phyloP scores from a whole-genome alignment of 2,888 invertebrate genomes.

The Mesoligia furuncula region DNA sequence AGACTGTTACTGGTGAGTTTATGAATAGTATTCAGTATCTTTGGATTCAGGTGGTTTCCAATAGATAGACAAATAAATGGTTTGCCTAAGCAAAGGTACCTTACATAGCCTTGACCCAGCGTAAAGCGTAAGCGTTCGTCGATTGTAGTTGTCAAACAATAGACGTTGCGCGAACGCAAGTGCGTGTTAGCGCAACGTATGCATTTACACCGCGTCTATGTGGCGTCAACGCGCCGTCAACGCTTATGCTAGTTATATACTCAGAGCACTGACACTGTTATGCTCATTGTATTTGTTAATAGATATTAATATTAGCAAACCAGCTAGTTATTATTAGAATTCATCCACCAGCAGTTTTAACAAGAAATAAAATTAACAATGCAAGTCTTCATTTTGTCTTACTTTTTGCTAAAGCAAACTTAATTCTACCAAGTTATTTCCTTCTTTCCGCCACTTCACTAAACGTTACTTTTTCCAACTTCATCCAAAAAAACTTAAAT shows the following conservation, averaged over 20 bases:
- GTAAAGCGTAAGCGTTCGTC: background rate
- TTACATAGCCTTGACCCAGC: background rate
- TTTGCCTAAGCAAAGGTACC: background rate
- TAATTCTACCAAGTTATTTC: constrained; percentile 24
- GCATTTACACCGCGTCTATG: background rate
- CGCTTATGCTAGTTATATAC: background rate
- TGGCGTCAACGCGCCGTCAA: background rate
- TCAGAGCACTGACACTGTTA: background rate
- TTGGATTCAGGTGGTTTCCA: background rate
- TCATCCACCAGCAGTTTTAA: background rate
- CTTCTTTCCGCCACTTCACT: constrained; percentile 11
- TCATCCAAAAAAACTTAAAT: constrained; percentile 34
- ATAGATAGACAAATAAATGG: background rate
- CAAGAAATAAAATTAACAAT: background rate
- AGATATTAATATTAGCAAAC: background rate
- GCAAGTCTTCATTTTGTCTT: background rate
- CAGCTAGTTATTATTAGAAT: background rate
- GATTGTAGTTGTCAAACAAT: background rate
- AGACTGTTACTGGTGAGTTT: constrained; percentile 92
- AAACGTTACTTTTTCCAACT: constrained; percentile 28
- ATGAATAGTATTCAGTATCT: background rate
- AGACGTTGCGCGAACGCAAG: background rate
- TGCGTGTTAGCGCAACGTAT: background rate
- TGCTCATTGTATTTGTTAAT: background rate
- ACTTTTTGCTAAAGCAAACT: constrained; percentile 12